phyloP scores from a whole-genome alignment of 1,140 invertebrate genomes.

The Saccostrea glomerata region DNA sequence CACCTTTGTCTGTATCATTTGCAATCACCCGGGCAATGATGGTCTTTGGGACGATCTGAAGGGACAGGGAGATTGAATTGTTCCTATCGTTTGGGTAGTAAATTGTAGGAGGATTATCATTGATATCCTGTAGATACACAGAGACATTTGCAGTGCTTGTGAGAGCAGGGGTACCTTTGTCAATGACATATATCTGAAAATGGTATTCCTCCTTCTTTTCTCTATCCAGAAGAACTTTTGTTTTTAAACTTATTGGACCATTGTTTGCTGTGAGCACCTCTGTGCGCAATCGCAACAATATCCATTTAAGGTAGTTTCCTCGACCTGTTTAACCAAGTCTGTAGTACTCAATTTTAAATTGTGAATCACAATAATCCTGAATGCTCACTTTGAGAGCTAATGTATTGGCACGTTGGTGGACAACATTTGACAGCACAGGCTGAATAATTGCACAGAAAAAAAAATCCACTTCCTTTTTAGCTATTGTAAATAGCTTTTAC shows the following conservation, averaged over 20 bases:
- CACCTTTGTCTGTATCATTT: conserved; percentile 61
- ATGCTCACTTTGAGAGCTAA: conserved; percentile 24
- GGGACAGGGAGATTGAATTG: conserved; percentile 60
- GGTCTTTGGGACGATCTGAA: conserved; percentile 52
- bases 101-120: conserved; percentile 69
- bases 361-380: neutral
- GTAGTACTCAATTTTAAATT: neutral
- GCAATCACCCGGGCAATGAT: conserved; percentile 63
- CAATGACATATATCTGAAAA: conserved; percentile 68
- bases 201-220: conserved; percentile 61
- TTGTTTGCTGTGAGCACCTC: too few species aligned
- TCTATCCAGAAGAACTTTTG: conserved; percentile 63
- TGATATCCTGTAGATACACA: conserved; percentile 57
- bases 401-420: neutral
- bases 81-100: conserved; percentile 61
- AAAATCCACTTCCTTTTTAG: conserved; percentile 16
- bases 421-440: neutral
- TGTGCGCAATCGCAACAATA: too few species aligned
- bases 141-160: conserved; percentile 60
- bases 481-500: conserved; percentile 6
- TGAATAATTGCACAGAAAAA: neutral
- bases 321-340: neutral
- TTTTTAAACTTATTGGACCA: conserved; percentile 48
- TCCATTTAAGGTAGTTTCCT: too few species aligned
- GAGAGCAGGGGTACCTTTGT: conserved; percentile 63